Conservation (phyloP, 2,113 vertebrate genomes). For the Xiphorhynchus elegans region DNA sequence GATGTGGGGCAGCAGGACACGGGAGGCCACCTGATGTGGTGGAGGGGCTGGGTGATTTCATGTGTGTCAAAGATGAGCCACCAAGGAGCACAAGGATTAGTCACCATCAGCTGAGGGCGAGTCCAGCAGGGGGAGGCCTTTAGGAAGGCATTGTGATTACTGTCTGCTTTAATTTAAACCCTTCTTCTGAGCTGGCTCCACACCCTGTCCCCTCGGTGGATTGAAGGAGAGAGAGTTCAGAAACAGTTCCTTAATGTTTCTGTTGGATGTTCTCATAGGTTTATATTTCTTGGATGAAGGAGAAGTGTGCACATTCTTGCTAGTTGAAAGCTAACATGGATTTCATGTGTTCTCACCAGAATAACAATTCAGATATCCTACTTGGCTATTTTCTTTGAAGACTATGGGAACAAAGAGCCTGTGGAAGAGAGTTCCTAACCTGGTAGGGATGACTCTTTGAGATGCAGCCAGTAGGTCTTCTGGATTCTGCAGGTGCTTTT, state of each 20-base stretch:
- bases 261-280: neutral
- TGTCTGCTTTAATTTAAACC: neutral
- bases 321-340: neutral
- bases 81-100: neutral
- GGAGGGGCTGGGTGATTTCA: neutral
- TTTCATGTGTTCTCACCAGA: neutral
- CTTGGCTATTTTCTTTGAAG: neutral
- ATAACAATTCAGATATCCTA: neutral
- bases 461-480: neutral
- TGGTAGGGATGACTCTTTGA: neutral
- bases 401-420: neutral
- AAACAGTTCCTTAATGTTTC: neutral
- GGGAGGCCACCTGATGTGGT: neutral
- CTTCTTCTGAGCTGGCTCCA: neutral
- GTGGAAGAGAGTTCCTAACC: neutral
- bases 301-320: neutral
- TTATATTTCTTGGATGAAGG: neutral
- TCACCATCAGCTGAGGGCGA: accelerated
- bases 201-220: neutral
- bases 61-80: neutral
- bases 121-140: neutral
- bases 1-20: neutral
- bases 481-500: neutral
- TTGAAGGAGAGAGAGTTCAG: neutral
- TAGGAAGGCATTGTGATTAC: neutral